A percentile compares a stretch with the other conserved stretches of the same genome.
phyloP scores from a whole-genome alignment of 2,113 vertebrate species.

The Cebidichthys violaceus region DNA sequence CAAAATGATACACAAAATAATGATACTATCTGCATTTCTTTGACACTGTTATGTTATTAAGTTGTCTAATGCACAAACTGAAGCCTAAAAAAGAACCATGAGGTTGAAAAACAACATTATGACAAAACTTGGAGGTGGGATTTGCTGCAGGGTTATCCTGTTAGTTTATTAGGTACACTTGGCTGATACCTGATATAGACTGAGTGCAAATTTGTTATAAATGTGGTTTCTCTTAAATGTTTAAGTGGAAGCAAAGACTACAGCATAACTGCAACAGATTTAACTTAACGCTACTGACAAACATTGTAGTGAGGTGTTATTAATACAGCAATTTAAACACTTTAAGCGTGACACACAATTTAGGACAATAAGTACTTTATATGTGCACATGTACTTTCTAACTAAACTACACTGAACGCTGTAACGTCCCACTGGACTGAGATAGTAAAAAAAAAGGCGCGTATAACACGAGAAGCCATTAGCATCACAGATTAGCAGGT shows the following conservation, averaged over 20 bases:
- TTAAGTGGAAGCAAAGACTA: not conserved
- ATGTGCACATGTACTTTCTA: not conserved
- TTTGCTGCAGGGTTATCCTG: not conserved
- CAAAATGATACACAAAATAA: not conserved
- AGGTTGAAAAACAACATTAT: not conserved
- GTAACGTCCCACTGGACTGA: not conserved
- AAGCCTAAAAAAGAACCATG: not conserved
- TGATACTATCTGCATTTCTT: not conserved
- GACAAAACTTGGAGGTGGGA: not conserved
- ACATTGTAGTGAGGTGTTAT: not conserved
- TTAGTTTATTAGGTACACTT: too few relatives aligned
- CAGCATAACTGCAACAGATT: not conserved
- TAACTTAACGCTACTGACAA: not conserved
- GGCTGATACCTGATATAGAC: too few relatives aligned
- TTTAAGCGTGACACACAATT: not conserved
- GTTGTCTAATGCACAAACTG: not conserved
- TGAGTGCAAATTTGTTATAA: not conserved
- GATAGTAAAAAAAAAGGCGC: conserved; percentile 44
- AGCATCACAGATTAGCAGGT: conserved; percentile 59
- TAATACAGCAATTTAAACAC: not conserved
- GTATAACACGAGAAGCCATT: conserved; percentile 15
- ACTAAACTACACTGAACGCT: not conserved
- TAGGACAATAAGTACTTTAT: not conserved
- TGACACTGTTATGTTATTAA: not conserved
- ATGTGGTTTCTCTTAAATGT: not conserved